A percentile compares a stretch with the other conserved stretches of the same genome.
These are phyloP conservation scores for Eilema sororculum DNA, from an alignment of 2,888 invertebrate genomes.

Conservation along the genomic window DNA sequence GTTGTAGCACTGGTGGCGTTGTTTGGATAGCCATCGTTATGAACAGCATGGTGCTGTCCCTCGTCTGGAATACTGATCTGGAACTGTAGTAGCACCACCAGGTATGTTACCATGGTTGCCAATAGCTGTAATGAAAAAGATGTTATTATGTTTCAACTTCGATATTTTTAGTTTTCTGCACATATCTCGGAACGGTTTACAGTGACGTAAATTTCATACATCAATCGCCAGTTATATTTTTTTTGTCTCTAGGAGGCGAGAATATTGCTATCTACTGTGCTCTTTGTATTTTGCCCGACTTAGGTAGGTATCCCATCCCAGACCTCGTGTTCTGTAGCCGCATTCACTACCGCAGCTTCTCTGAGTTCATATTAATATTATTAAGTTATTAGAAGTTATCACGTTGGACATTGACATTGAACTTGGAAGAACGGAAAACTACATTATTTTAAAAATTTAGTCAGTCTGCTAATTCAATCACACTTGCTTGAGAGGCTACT, in stretches of 20 bases:
- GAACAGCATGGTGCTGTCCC: constrained; percentile 44
- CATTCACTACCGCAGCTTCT: too few species aligned
- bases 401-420: too few species aligned
- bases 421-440: too few species aligned
- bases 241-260: too few species aligned
- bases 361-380: too few species aligned
- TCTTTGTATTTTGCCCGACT: neutral
- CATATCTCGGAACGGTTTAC: neutral
- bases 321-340: too few species aligned
- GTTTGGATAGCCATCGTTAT: constrained; percentile 42
- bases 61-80: constrained; percentile 92
- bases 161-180: neutral
- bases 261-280: too few species aligned
- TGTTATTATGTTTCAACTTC: neutral
- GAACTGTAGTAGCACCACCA: constrained; percentile 91
- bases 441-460: too few species aligned
- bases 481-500: too few species aligned
- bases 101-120: constrained; percentile 92
- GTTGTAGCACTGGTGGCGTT: constrained; percentile 56
- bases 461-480: too few species aligned
- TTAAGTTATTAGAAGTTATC: too few species aligned
- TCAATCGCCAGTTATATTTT: too few species aligned
- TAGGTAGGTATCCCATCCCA: neutral
- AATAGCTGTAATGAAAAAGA: constrained; percentile 81
- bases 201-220: neutral